Percentiles rank a stretch among this genome's conserved stretches.
These are phyloP conservation scores for Pseudomyrmex concolor DNA, from an alignment of 1,140 invertebrate genomes.

Conservation along the genomic window DNA sequence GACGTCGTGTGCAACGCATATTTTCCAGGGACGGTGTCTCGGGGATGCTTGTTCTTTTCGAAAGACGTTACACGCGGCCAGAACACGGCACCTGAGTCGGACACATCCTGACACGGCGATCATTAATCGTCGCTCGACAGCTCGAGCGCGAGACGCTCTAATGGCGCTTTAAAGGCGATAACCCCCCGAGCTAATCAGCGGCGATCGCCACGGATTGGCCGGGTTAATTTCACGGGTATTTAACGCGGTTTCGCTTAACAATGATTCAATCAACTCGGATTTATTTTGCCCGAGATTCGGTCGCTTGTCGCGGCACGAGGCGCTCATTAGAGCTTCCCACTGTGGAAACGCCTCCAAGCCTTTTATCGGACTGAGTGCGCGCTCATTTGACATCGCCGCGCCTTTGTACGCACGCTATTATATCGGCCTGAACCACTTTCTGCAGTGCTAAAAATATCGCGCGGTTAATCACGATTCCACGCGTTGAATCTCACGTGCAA, in stretches of 20 bases:
- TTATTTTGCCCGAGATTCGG: slow-evolving; percentile 74
- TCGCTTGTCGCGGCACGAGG: slow-evolving; percentile 71
- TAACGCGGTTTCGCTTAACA: slow-evolving; percentile 80
- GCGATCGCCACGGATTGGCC: slow-evolving; percentile 71
- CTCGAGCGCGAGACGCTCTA: slow-evolving; percentile 53
- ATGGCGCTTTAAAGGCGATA: slow-evolving; percentile 77
- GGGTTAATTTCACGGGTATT: slow-evolving; percentile 84
- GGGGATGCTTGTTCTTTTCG: slow-evolving; percentile 16
- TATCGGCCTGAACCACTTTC: slow-evolving; percentile 5
- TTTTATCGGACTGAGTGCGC: slow-evolving; percentile 62
- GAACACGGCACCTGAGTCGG: slow-evolving; percentile 37
- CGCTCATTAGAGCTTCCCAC: slow-evolving; percentile 74
- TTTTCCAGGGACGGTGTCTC: slow-evolving; percentile 5
- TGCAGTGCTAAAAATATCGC: slow-evolving; percentile 9
- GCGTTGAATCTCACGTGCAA: not conserved
- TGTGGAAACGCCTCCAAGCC: slow-evolving; percentile 70
- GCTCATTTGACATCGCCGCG: slow-evolving; percentile 7
- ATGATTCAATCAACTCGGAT: slow-evolving; percentile 83
- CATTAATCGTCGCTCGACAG: slow-evolving; percentile 74
- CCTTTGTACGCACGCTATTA: slow-evolving; percentile 42
- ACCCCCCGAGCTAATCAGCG: slow-evolving; percentile 73
- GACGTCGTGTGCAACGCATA: slow-evolving; percentile 22
- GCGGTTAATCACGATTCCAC: not conserved
- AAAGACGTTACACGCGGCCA: slow-evolving; percentile 24
- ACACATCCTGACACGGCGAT: slow-evolving; percentile 57